Evolutionary conservation across 2,797 vertebrate genomes (phyloP), one percentile per base, ranked within the genome.

Genomic region (Arctocebus calabarensis): DNA sequence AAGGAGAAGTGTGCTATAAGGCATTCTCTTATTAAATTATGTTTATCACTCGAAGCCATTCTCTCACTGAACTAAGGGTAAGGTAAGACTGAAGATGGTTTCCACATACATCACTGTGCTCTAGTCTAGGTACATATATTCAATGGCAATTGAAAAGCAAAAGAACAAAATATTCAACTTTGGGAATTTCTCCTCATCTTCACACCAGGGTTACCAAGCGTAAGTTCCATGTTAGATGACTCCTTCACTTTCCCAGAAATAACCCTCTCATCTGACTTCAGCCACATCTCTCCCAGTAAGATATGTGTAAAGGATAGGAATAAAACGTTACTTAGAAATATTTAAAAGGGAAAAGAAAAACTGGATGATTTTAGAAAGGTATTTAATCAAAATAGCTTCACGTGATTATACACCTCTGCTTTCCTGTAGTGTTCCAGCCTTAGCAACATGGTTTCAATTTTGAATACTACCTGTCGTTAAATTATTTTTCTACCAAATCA

Each of bases 401-500:
- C 82, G 96, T 34, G 73, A 91, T 92, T 84, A 81, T 52, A 68
- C 48, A 84, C 84, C 3, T 94, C 84, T 57, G 32, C 70, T 95
- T 88, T 96, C 92, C 75, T 95, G 95, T 95, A 68, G 57, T 75
- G 79, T 92, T 73, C 91, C 90, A 74, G 70, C 73, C 96, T 97
- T 93, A 96, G 61, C 7, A 93, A 96, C 64, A 96, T 96, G 93
- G 82, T 94, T 95, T 94, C 92, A 84, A 93, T 97, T 96, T 90
- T 93, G 59, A 95, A 82, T 73, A 84, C 91, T 98, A 96, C 92
- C 29, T 48, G 87, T 92, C 97, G 88, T 94, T 98, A 82, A 94
- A 87, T 96, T 82, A 66, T 94, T 96, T 97, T 97, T 95, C 81
- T 59, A 83, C 61, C 57, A 84, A 88, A 40, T 32, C 45, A 83